These are phyloP conservation scores for Noctua janthe DNA, from an alignment of 2,888 invertebrate species.

Conservation along the genomic window DNA sequence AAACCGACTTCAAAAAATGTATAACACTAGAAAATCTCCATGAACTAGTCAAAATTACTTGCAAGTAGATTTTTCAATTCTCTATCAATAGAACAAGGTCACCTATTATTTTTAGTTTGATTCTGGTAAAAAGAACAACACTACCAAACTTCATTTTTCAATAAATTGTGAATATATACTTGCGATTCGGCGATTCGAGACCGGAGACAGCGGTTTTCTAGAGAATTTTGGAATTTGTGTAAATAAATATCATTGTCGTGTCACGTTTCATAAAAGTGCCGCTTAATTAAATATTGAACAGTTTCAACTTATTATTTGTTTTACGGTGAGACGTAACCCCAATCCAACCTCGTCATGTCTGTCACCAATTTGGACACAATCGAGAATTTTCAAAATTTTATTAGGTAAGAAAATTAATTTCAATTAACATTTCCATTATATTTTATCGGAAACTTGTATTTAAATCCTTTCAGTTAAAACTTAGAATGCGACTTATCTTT, in stretches of 20 bases:
- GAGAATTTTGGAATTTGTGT: slow-evolving; percentile 40
- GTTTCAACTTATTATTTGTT: slow-evolving; percentile 36
- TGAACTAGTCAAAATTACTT: neutral
- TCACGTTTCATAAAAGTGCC: slow-evolving; percentile 15
- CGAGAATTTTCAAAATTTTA: slow-evolving; percentile 88
- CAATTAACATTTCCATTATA: slow-evolving; percentile 3
- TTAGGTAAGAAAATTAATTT: slow-evolving; percentile 74
- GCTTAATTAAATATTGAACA: slow-evolving; percentile 18
- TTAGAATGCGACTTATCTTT: neutral
- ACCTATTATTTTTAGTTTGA: neutral
- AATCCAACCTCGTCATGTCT: slow-evolving; percentile 85
- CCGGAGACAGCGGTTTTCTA: slow-evolving; percentile 29
- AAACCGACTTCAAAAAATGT: no score
- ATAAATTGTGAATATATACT: slow-evolving; percentile 21
- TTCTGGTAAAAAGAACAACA: slow-evolving; percentile 16
- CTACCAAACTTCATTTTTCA: slow-evolving; percentile 6
- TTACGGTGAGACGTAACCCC: slow-evolving; percentile 69
- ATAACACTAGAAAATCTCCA: neutral
- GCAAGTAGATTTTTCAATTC: neutral
- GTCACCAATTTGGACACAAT: slow-evolving; percentile 86
- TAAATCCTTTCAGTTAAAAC: neutral
- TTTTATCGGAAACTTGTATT: neutral
- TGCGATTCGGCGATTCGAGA: slow-evolving; percentile 5
- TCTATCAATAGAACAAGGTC: no score
- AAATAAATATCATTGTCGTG: slow-evolving; percentile 17